phyloP scores from a whole-genome alignment of 2,888 invertebrate genomes.

The Microctonus aethiopoides region DNA sequence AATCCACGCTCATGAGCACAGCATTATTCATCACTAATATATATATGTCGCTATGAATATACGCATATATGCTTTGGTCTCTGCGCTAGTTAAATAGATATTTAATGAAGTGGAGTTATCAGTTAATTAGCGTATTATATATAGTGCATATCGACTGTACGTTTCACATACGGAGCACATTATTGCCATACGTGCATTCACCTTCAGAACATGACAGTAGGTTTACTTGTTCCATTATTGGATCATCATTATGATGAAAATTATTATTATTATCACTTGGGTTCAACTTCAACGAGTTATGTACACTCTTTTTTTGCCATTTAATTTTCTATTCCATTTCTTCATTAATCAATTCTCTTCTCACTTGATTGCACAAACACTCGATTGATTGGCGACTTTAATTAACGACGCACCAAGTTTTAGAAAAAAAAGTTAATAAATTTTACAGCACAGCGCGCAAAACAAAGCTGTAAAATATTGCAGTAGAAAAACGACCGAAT shows the following conservation, averaged over 20 bases:
- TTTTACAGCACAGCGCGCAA: not conserved
- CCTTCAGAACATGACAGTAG: not conserved
- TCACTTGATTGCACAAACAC: not conserved
- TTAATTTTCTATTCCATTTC: not conserved
- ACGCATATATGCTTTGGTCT: not conserved
- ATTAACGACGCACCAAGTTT: not conserved
- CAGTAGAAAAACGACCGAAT: not conserved
- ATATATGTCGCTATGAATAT: not conserved
- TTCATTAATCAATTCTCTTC: not conserved
- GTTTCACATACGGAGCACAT: not conserved
- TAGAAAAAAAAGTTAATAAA: not conserved
- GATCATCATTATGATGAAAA: too few relatives aligned
- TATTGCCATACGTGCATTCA: not conserved
- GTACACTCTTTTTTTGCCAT: not conserved
- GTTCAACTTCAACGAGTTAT: not conserved
- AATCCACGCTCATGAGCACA: not conserved
- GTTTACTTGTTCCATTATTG: not conserved
- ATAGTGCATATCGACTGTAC: not conserved
- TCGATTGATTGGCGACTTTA: not conserved
- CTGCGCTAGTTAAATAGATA: slow-evolving; percentile 7
- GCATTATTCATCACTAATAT: too few relatives aligned
- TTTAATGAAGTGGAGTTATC: slow-evolving; percentile 20
- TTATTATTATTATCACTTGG: slow-evolving; percentile 1
- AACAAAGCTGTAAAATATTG: too few relatives aligned
- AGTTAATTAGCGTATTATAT: slow-evolving; percentile 16